These are phyloP conservation scores for Rhinogobio ventralis DNA, from an alignment of 2,797 vertebrate genomes.

Conservation along the genomic window DNA sequence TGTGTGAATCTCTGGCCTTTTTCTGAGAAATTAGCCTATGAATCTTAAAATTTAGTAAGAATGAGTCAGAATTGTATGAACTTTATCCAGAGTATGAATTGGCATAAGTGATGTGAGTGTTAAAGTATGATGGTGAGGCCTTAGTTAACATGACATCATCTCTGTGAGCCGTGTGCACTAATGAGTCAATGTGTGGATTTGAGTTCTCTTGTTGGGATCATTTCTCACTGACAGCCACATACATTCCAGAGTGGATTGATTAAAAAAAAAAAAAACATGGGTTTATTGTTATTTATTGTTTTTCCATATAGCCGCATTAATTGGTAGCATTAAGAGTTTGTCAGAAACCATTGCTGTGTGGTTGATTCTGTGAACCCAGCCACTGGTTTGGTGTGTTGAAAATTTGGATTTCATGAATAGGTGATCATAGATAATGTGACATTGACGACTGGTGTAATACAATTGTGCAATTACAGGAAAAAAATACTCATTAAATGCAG, in stretches of 20 bases:
- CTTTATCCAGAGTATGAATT: slow-evolving; percentile 30
- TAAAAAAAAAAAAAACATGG: neutral
- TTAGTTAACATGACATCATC: slow-evolving; percentile 14
- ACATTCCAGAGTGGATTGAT: neutral
- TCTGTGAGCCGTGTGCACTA: neutral
- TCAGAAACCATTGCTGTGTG: neutral
- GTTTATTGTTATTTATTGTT: neutral
- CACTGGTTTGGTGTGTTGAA: slow-evolving; percentile 50
- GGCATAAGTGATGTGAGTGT: slow-evolving; percentile 16
- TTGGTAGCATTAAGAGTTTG: neutral
- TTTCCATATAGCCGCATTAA: neutral
- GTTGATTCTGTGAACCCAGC: neutral
- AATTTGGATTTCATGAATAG: slow-evolving; percentile 51
- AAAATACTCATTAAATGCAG: neutral
- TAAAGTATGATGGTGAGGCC: slow-evolving; percentile 31
- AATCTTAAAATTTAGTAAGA: neutral
- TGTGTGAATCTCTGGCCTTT: neutral
- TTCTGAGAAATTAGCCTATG: slow-evolving; percentile 12
- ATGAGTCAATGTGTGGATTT: neutral
- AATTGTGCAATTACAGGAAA: neutral
- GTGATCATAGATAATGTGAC: neutral
- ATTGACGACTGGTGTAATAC: neutral
- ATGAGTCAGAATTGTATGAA: neutral
- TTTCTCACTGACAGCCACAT: slow-evolving; percentile 22
- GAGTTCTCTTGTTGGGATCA: neutral